Conservation (phyloP, 2,113 vertebrate genomes). For the Otus sunia region DNA sequence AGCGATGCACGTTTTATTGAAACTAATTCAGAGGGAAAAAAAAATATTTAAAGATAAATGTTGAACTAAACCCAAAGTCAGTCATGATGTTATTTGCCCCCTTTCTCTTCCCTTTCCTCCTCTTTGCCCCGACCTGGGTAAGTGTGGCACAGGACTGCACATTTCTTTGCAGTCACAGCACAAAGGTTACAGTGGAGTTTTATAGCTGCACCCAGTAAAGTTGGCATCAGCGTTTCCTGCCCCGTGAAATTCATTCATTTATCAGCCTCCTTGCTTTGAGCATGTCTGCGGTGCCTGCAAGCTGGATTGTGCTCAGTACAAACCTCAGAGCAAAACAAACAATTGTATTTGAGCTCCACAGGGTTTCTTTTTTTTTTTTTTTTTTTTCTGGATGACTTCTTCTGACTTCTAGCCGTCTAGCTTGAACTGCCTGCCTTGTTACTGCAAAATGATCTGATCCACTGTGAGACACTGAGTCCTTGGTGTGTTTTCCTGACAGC, state of each 20-base stretch:
- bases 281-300: neutral
- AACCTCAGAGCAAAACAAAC: neutral
- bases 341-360: neutral
- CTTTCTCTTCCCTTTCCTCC: constrained; percentile 19
- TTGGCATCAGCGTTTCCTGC: neutral
- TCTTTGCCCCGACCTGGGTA: neutral
- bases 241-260: neutral
- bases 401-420: neutral
- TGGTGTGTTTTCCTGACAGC: neutral
- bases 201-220: neutral
- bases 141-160: neutral
- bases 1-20: constrained; percentile 71
- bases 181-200: constrained; percentile 26
- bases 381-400: neutral
- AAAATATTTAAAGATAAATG: constrained; percentile 57
- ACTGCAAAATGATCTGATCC: neutral
- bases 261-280: neutral
- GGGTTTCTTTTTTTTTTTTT: neutral
- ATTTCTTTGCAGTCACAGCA: constrained; percentile 5
- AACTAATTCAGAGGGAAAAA: constrained; percentile 70
- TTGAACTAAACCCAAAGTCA: constrained; percentile 64
- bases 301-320: neutral
- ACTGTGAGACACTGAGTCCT: neutral
- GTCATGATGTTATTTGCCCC: constrained; percentile 34
- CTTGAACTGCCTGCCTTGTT: constrained; percentile 24